Base-by-base conservation (phyloP, 1,140 invertebrate genomes). In the Hycleus phaleratus region DNA sequence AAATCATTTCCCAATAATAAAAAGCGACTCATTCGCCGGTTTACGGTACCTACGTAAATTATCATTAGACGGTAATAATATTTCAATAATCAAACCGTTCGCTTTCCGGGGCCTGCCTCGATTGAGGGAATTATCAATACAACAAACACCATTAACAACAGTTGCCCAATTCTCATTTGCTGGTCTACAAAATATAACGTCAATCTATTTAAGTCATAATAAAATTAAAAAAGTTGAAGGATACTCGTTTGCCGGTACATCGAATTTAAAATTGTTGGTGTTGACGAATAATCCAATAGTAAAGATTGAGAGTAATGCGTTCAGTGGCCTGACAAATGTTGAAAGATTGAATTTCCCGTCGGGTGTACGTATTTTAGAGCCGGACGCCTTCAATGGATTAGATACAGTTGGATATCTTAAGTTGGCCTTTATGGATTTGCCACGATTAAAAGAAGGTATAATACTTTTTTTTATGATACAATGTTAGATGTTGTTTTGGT, bases 151-250 rank as follows among this genome's bases (percentile, higher is more conserved):
- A 0, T 72, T 92, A 5, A 76, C 84, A 3, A 84, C 80, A 1
- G 84, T 91, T 9, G 83, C 87, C 4, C 82, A 84, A 38, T 91
- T 90, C 63, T 83, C 88, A 0, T 91, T 91, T 66, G 87, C 89
- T 8, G 87, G 87, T 0, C 72, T 91, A 4, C 88, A 91, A 67
- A 91, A 91, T 68, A 80, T 91, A 5, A 84, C 84, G 1, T 80
- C 83, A 2, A 84, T 92, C 42, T 73, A 88, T 48, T 70, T 91
- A 8, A 82, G 84, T 8, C 82, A 91, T 74, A 91, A 92, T 68
- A 84, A 84, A 63, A 91, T 92, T 10, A 78, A 79, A 6, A 82
- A 84, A 62, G 86, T 92, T 43, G 87, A 90, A 71, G 82, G 81
- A 2, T 87, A 86, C 66, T 85, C 88, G 6, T 92, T 92, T 58